Percentiles rank a stretch among this genome's conserved stretches.
phyloP scores from a whole-genome alignment of 92 coral and sea anemone genomes.

The Porites cylindrica region DNA sequence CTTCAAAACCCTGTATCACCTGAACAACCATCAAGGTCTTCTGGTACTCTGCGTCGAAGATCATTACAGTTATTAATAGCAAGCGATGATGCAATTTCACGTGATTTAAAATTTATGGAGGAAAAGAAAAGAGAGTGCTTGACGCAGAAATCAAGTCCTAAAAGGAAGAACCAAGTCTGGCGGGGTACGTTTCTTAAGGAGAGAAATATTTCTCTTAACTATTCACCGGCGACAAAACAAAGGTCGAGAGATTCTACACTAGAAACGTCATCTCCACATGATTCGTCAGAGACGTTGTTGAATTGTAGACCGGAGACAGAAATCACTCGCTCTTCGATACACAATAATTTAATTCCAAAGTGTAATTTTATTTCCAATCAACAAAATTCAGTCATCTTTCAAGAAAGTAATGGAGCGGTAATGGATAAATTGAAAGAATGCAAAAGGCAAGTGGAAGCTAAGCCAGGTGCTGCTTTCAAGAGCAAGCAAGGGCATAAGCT shows the following conservation, averaged over 20 bases:
- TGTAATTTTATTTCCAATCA: background rate
- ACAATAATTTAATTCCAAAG: background rate
- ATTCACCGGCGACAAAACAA: background rate
- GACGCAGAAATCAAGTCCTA: background rate
- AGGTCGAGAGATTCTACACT: background rate
- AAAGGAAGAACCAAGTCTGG: background rate
- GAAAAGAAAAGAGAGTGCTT: background rate
- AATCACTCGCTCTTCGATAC: background rate
- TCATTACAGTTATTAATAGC: constrained; percentile 15
- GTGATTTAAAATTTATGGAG: background rate
- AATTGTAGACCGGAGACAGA: background rate
- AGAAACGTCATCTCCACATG: background rate
- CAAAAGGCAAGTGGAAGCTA: background rate
- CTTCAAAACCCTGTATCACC: background rate
- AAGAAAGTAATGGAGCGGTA: background rate
- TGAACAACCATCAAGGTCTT: background rate
- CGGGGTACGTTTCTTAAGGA: background rate
- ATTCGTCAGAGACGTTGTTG: background rate
- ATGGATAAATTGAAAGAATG: background rate
- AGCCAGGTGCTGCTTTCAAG: background rate
- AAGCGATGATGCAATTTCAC: background rate
- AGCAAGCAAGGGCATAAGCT: background rate
- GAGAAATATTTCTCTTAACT: background rate
- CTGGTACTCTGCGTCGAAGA: background rate
- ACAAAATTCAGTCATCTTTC: background rate